Evolutionary conservation across 2,888 invertebrate genomes (phyloP), one percentile per base, ranked within the genome.

Genomic region (Synergus laeviventris): DNA sequence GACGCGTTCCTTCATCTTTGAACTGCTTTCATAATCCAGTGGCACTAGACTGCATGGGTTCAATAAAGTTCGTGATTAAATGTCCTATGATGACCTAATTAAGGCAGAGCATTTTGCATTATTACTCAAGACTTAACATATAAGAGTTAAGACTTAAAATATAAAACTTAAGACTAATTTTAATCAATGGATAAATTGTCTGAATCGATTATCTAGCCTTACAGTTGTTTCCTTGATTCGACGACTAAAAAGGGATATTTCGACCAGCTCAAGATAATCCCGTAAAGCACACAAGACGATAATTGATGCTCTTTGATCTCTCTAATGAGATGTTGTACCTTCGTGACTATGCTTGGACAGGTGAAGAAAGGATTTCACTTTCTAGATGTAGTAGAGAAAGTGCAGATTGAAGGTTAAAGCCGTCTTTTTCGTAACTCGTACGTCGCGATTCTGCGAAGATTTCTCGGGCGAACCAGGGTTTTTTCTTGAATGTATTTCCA

Each of bases 291-390:
- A 70, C n/a, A 49, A 49, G n/a, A n/a, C 31, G 70, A 70, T 70
- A 70, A 70, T 70, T 70, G 49, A 70, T 70, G 31, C 36, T 31
- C 36, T 70, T 70, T 49, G 49, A 49, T 36, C 49, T 49, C 49
- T 18, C 70, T 70, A 70, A 70, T 70, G 49, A 70, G 70, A 70
- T 31, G 70, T 70, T 70, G 49, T 70, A 31, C 45, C 70, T 70
- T 70, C 70, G 70, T 70, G 70, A 70, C 70, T 70, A 39, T 70
- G 49, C n/a, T 70, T 49, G 49, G 70, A 70, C 70, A 70, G 24
- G 70, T 70, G 49, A 70, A 70, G 70, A 70, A 70, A 70, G 45
- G 70, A 70, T 70, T 70, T 45, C 70, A 70, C 70, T 70, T 70
- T 70, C 31, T 45, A 31, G 45, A 16, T 31, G 16, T 24, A 21